A percentile compares a stretch with the other conserved stretches of the same genome.
Conservation (phyloP, 2,797 vertebrate species). For the Danionella dracula region DNA sequence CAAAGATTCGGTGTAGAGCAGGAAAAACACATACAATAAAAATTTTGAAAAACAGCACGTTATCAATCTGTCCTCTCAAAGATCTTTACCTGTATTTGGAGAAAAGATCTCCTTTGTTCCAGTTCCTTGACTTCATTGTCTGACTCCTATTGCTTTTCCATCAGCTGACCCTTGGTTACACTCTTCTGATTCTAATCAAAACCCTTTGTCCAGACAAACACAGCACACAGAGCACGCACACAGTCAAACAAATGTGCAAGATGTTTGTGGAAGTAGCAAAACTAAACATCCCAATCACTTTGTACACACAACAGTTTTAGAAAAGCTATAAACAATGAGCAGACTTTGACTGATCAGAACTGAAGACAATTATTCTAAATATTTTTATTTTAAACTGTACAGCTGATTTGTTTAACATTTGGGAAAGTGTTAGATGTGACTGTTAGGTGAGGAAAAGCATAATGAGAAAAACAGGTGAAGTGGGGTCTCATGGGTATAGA, state of each 20-base stretch:
- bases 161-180: constrained; percentile 30
- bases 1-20: neutral
- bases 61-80: neutral
- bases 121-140: neutral
- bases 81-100: neutral
- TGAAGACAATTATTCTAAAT: neutral
- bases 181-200: constrained; percentile 44
- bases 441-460: neutral
- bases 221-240: neutral
- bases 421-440: neutral
- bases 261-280: neutral
- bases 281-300: constrained; percentile 3
- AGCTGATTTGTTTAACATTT: neutral
- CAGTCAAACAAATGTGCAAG: neutral
- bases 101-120: neutral
- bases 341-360: neutral
- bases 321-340: neutral
- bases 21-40: constrained; percentile 7
- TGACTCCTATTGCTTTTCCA: constrained; percentile 14
- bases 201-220: constrained; percentile 21
- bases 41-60: constrained; percentile 18
- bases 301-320: neutral
- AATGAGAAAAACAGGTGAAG: constrained; percentile 23
- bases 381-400: neutral
- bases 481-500: constrained; percentile 11